These are phyloP conservation scores for Eupeodes latifasciatus DNA, from an alignment of 2,888 invertebrate species.

Conservation along the genomic window DNA sequence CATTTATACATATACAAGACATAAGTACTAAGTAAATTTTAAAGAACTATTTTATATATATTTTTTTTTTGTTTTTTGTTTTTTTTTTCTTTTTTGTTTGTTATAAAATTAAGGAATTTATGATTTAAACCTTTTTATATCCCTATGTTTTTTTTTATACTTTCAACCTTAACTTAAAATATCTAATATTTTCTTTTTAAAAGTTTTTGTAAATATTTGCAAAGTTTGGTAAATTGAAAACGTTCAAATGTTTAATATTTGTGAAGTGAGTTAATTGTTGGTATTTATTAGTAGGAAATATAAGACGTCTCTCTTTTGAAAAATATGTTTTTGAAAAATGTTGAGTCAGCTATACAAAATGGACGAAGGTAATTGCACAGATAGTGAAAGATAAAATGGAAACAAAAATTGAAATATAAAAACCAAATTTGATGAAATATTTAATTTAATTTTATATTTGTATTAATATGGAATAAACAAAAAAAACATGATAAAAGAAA, in stretches of 20 bases:
- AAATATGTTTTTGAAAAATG: background rate
- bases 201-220: conserved; percentile 81
- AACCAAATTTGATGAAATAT: too few species aligned
- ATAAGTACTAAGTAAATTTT: conserved; percentile 46
- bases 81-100: conserved; percentile 35
- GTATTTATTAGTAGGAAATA: conserved; percentile 29
- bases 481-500: too few species aligned
- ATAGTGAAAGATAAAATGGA: conserved; percentile 1
- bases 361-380: conserved; percentile 63
- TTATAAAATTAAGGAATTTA: conserved; percentile 48
- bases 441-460: too few species aligned
- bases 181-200: conserved; percentile 38
- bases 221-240: conserved; percentile 15
- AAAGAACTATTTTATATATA: conserved; percentile 57
- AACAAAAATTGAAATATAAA: background rate
- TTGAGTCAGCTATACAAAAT: conserved; percentile 58
- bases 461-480: too few species aligned
- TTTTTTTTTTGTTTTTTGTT: conserved; percentile 45
- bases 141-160: conserved; percentile 21
- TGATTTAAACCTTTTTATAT: background rate
- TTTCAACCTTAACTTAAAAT: background rate
- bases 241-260: background rate
- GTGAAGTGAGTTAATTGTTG: conserved; percentile 4
- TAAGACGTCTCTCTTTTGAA: conserved; percentile 5
- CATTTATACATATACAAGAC: conserved; percentile 79